A percentile compares a stretch with the other conserved stretches of the same genome.
These are phyloP conservation scores for Leptopilina syphax DNA, from an alignment of 2,888 invertebrate species.

Conservation along the genomic window DNA sequence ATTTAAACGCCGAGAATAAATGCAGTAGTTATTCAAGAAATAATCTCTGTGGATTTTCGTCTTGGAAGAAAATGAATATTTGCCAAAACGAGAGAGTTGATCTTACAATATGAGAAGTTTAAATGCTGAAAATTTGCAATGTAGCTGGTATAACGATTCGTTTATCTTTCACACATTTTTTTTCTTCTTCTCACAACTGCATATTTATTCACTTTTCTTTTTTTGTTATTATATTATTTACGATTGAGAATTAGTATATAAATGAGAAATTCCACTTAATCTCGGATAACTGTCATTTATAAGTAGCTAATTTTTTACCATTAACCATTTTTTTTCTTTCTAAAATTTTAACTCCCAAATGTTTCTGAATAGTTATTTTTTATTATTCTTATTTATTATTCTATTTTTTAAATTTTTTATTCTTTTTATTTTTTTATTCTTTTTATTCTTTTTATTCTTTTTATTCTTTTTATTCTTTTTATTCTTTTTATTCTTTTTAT, in stretches of 20 bases:
- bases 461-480: too few relatives aligned
- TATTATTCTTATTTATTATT: too few relatives aligned
- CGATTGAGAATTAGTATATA: background rate
- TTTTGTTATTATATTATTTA: slow-evolving; percentile 2
- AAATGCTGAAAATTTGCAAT: slow-evolving; percentile 34
- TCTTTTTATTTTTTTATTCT: too few relatives aligned
- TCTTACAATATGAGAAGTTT: slow-evolving; percentile 33
- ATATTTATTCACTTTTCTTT: background rate
- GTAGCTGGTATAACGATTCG: slow-evolving; percentile 27
- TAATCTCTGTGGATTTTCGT: slow-evolving; percentile 12
- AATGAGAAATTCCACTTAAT: background rate
- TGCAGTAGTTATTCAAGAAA: slow-evolving; percentile 12
- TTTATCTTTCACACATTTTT: slow-evolving; percentile 29
- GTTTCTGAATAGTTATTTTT: too few relatives aligned
- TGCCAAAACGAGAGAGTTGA: slow-evolving; percentile 2
- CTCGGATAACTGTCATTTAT: background rate
- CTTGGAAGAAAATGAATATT: slow-evolving; percentile 25
- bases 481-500: too few relatives aligned
- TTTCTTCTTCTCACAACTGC: too few relatives aligned
- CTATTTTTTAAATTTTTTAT: too few relatives aligned
- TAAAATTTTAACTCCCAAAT: too few relatives aligned
- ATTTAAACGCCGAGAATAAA: slow-evolving; percentile 10
- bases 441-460: too few relatives aligned
- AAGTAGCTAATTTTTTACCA: slow-evolving; percentile 24
- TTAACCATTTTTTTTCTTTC: background rate